phyloP scores from a whole-genome alignment of 2,888 invertebrate genomes.

The Sarcophaga subvicina region DNA sequence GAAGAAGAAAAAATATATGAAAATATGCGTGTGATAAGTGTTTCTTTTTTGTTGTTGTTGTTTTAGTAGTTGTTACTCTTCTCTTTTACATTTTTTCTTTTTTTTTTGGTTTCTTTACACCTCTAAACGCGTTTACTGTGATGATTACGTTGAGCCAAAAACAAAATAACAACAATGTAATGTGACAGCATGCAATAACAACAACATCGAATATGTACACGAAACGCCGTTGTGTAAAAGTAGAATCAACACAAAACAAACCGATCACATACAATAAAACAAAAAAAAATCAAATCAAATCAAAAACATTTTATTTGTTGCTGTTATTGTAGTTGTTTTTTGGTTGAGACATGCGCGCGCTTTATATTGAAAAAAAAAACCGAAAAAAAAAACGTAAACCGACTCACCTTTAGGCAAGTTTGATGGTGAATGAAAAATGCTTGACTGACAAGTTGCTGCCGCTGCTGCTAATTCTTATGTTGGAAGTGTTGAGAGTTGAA shows the following conservation, averaged over 20 bases:
- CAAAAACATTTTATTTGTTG: constrained; percentile 16
- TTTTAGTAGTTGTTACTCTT: constrained; percentile 16
- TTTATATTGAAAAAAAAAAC: constrained; percentile 38
- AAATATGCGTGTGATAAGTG: constrained; percentile 46
- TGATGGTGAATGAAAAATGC: constrained; percentile 68
- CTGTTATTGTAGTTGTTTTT: background rate
- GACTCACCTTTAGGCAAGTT: constrained; percentile 70
- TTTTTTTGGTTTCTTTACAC: constrained; percentile 32
- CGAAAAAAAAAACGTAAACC: constrained; percentile 30
- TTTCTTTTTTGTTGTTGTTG: background rate
- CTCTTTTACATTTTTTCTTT: constrained; percentile 23
- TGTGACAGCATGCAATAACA: constrained; percentile 31
- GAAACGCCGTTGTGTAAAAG: constrained; percentile 10
- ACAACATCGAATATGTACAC: constrained; percentile 30
- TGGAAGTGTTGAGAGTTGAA: constrained; percentile 53
- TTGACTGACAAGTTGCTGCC: constrained; percentile 61
- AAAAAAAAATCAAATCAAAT: constrained; percentile 12
- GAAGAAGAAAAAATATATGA: background rate
- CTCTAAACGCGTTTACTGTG: constrained; percentile 63
- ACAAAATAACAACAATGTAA: constrained; percentile 59
- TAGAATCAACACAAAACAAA: constrained; percentile 13
- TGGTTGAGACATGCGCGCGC: constrained; percentile 67
- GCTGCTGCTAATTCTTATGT: constrained; percentile 33
- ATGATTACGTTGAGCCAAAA: constrained; percentile 46
- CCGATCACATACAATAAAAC: constrained; percentile 21